A percentile compares a stretch with the other conserved stretches of the same genome.
phyloP scores from a whole-genome alignment of 2,888 invertebrate genomes.

The Epirrhoe alternata region DNA sequence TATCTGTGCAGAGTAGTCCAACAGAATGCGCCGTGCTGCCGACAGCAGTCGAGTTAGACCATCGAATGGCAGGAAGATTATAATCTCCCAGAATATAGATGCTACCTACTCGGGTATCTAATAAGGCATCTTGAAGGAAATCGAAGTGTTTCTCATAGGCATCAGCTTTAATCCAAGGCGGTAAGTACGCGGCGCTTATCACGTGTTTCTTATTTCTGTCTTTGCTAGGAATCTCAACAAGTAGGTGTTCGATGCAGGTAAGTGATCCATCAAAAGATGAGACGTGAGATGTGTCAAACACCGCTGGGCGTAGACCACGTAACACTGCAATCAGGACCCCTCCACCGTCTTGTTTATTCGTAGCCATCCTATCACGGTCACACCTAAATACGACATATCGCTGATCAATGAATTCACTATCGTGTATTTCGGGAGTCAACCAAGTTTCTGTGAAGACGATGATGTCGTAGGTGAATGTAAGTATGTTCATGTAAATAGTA shows the following conservation, averaged over 20 bases:
- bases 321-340: constrained; percentile 3
- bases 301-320: not conserved
- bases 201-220: not conserved
- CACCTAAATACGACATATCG: constrained; percentile 9
- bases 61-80: not conserved
- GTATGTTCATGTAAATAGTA: constrained; percentile 1
- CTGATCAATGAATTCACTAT: constrained; percentile 7
- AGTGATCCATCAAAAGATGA: not conserved
- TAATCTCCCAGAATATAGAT: constrained; percentile 5
- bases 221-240: constrained; percentile 1
- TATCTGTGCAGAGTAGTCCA: not conserved
- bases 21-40: not conserved
- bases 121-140: not conserved
- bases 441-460: constrained; percentile 5
- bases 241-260: not conserved
- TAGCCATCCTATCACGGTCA: constrained; percentile 5
- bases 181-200: constrained; percentile 5
- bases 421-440: constrained; percentile 3
- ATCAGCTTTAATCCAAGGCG: not conserved
- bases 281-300: not conserved
- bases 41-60: not conserved
- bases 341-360: constrained; percentile 3
- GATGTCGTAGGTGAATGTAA: not conserved
- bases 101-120: not conserved
- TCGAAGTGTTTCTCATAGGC: not conserved